Evolutionary conservation across 2,888 invertebrate species (phyloP).

Genomic region (Pristionchus arcanus): DNA sequence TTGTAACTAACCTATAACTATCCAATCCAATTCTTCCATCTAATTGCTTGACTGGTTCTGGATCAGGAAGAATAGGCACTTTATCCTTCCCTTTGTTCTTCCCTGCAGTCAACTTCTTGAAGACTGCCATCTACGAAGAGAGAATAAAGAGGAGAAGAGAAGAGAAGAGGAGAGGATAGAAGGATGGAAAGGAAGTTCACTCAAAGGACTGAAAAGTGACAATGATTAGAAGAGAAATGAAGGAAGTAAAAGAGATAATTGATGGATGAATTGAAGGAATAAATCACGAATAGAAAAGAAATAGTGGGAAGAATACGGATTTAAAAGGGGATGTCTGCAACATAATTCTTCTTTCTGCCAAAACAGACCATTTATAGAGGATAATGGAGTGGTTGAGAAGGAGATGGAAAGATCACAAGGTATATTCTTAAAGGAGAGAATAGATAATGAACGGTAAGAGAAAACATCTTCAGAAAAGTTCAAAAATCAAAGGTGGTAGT

Average conservation of each 20-base stretch:
- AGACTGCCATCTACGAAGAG: conserved; percentile 71
- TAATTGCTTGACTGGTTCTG: conserved; percentile 74
- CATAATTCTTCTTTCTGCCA: background rate
- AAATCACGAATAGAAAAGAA: background rate
- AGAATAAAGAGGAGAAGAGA: background rate
- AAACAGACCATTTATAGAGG: background rate
- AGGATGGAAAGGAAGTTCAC: background rate
- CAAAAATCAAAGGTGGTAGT: background rate
- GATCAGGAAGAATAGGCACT: conserved; percentile 68
- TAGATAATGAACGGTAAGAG: background rate
- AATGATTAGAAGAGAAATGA: background rate
- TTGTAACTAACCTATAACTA: conserved; percentile 66
- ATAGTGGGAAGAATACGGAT: background rate
- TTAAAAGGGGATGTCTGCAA: background rate
- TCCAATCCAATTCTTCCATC: conserved; percentile 76
- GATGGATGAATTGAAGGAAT: background rate
- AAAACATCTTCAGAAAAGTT: background rate
- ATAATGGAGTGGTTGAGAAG: background rate
- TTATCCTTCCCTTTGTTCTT: conserved; percentile 69
- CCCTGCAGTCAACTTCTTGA: conserved; percentile 74
- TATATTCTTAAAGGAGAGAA: background rate
- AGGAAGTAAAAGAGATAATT: background rate
- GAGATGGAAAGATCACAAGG: background rate
- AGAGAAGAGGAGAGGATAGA: background rate
- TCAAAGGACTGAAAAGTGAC: background rate